These are phyloP conservation scores for Agrypnia vestita DNA, from an alignment of 1,140 invertebrate genomes.

Conservation along the genomic window DNA sequence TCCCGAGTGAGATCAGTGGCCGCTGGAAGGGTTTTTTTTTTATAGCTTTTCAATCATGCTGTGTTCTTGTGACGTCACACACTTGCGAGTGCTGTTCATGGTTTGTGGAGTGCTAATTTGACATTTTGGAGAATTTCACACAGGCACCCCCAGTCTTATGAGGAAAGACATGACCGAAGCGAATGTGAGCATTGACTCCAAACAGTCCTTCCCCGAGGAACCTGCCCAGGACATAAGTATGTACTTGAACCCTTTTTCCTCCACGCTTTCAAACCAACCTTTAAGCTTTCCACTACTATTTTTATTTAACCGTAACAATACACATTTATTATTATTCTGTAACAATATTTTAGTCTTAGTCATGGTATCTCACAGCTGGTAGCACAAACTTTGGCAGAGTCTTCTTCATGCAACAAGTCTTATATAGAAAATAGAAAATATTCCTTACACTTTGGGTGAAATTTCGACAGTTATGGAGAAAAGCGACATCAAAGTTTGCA, in stretches of 20 bases:
- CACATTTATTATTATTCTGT: too few relatives aligned
- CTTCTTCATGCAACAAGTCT: too few relatives aligned
- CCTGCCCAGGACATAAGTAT: slow-evolving; percentile 28
- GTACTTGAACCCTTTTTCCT: not conserved
- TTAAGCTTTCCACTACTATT: not conserved
- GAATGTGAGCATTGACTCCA: slow-evolving; percentile 30
- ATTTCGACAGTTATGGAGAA: too few relatives aligned
- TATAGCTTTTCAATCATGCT: not conserved
- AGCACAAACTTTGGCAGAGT: too few relatives aligned
- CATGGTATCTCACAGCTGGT: too few relatives aligned
- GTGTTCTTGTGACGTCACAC: not conserved
- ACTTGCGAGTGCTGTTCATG: not conserved
- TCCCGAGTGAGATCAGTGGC: not conserved
- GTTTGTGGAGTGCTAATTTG: slow-evolving; percentile 2
- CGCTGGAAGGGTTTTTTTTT: not conserved
- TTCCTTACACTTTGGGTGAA: too few relatives aligned
- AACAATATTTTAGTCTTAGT: too few relatives aligned
- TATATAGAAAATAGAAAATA: too few relatives aligned
- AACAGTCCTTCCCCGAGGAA: slow-evolving; percentile 23
- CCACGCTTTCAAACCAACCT: too few relatives aligned
- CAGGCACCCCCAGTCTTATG: slow-evolving; percentile 31
- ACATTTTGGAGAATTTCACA: slow-evolving; percentile 29
- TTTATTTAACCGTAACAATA: not conserved
- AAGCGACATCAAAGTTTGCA: too few relatives aligned
- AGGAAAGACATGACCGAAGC: slow-evolving; percentile 28